Evolutionary conservation across 2,888 invertebrate species (phyloP).

Genomic region (Axea sp.): DNA sequence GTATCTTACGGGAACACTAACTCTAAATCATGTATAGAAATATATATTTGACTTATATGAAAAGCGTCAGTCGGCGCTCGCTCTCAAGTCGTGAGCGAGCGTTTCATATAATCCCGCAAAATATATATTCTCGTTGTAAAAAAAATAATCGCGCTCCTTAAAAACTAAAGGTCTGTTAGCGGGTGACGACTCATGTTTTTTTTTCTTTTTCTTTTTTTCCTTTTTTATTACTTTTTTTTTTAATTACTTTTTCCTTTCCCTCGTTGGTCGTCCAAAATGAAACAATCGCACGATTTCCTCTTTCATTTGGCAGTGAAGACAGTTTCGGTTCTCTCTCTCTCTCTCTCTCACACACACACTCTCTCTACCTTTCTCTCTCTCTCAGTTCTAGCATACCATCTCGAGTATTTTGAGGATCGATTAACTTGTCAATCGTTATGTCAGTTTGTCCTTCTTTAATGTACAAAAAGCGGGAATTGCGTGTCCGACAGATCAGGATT

Average conservation of each 20-base stretch:
- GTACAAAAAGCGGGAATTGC: too few relatives aligned
- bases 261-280: constrained; percentile 29
- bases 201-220: constrained; percentile 70
- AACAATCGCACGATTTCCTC: constrained; percentile 62
- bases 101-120: constrained; percentile 79
- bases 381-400: too few relatives aligned
- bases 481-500: too few relatives aligned
- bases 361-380: too few relatives aligned
- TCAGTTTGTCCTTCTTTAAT: too few relatives aligned
- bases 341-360: too few relatives aligned
- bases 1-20: constrained; percentile 72
- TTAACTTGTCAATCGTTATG: too few relatives aligned
- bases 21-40: constrained; percentile 76
- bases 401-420: too few relatives aligned
- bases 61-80: constrained; percentile 79
- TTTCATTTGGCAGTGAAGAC: constrained; percentile 78
- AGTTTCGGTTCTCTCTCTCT: constrained; percentile 60
- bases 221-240: constrained; percentile 69
- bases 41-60: constrained; percentile 79
- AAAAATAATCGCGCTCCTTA: constrained; percentile 79
- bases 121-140: constrained; percentile 78
- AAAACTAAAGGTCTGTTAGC: constrained; percentile 78
- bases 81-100: constrained; percentile 73
- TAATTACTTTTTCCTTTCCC: constrained; percentile 41
- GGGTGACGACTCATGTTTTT: constrained; percentile 72